Conservation (phyloP, 2,888 invertebrate species). For the Lepeophtheirus nordmannii region DNA sequence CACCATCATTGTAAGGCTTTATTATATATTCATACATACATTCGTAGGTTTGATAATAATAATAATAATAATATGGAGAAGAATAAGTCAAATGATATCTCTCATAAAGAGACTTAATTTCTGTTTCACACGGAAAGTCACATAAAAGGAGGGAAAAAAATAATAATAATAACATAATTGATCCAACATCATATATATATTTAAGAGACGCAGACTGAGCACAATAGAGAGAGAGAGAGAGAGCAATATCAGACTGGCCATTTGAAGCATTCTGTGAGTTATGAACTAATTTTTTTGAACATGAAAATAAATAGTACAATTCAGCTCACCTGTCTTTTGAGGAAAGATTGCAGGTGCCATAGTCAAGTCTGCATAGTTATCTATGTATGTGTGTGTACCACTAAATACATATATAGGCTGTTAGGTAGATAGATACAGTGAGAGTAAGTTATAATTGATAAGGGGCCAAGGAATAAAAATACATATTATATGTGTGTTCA, state of each 20-base stretch:
- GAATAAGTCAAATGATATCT: not conserved
- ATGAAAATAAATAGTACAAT: not conserved
- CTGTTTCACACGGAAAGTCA: constrained; percentile 4
- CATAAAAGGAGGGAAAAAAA: not conserved
- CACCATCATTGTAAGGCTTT: not conserved
- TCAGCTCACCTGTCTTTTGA: not conserved
- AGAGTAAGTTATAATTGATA: too few species aligned
- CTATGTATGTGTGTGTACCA: too few species aligned
- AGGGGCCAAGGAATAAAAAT: too few species aligned
- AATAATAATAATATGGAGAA: not conserved
- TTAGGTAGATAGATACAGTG: too few species aligned
- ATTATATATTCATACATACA: not conserved
- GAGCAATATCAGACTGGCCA: too few species aligned
- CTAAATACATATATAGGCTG: too few species aligned
- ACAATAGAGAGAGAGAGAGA: not conserved
- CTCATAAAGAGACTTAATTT: not conserved
- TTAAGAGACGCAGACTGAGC: not conserved
- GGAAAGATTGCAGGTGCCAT: not conserved
- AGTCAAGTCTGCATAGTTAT: too few species aligned
- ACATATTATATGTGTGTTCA: too few species aligned
- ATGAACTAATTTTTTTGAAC: constrained; percentile 4
- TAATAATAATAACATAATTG: not conserved
- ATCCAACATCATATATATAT: constrained; percentile 8
- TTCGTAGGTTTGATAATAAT: not conserved
- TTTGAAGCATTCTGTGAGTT: not conserved